Evolutionary conservation across 2,113 vertebrate genomes (phyloP), one percentile per base, ranked within the genome.

Genomic region (Psammodynastes pulverulentus): DNA sequence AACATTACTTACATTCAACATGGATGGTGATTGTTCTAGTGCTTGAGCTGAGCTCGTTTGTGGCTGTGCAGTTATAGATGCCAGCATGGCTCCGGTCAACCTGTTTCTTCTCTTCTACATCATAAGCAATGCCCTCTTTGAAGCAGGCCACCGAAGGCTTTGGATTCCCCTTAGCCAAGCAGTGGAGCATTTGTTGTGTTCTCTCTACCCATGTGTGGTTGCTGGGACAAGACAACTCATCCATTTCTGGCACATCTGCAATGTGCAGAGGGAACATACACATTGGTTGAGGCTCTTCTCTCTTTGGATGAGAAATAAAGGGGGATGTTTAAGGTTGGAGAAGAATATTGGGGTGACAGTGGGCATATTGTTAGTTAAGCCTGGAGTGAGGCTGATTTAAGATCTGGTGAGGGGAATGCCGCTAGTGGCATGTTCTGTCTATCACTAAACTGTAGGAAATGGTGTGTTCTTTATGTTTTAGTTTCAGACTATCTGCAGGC

Each of bases 1-100:
- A 58, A 23, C 7, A 7, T 39, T 58, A 95, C 96, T 97, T 89
- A 97, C 96, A 97, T 94, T 97, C 96, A 79, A 97, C 96, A 0
- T 93, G 94, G 90, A 97, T 91, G 0, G 95, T 95, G 92, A 97
- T 58, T 0, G 39, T 93, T 86, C 94, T 92, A 29, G 91, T 56
- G n/a, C 92, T 95, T 0, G 89, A 91, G 89, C 96, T 94, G 0
- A 96, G 93, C 0, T 26, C n/a, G 8, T 96, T 97, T 85, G 95
- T 94, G 56, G 96, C 96, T n/a, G 94, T 91, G 67, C 96, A 97
- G 79, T 2, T 94, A 13, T 96, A 97, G 56, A 79, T 90, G 12
- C 96, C 96, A 0, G 94, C 94, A 9, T 96, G 95, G n/a, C 94
- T 93, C 84, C 95, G 90, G 54, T 95, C 95, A n/a, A 96, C 94